Evolutionary conservation across 1,140 invertebrate genomes (phyloP).

Genomic region (Pissodes strobi): DNA sequence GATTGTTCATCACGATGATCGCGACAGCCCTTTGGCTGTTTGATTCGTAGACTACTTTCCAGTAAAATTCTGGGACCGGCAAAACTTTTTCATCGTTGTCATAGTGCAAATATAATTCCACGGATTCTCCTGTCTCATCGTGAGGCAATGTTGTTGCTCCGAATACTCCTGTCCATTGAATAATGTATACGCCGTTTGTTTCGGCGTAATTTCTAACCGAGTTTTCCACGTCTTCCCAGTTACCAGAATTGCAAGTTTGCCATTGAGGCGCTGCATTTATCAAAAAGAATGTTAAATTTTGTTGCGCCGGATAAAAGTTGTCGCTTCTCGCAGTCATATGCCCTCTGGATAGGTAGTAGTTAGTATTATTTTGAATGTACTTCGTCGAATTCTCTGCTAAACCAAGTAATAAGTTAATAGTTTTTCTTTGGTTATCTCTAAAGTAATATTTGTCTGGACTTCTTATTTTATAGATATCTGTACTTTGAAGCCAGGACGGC

Average conservation of each 20-base stretch:
- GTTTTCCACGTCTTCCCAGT: constrained; percentile 60
- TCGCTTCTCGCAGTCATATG: constrained; percentile 70
- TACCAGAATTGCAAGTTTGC: constrained; percentile 62
- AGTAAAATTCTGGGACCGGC: constrained; percentile 63
- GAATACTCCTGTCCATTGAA: constrained; percentile 63
- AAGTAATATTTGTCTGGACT: constrained; percentile 45
- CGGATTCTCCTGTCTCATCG: constrained; percentile 50
- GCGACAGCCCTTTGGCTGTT: constrained; percentile 59
- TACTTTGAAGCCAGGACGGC: constrained; percentile 42
- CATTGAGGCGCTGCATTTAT: constrained; percentile 65
- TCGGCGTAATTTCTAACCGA: constrained; percentile 54
- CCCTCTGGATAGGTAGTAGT: constrained; percentile 64
- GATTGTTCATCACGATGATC: constrained; percentile 68
- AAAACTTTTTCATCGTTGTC: constrained; percentile 54
- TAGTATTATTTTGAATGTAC: constrained; percentile 59
- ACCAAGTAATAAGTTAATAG: constrained; percentile 47
- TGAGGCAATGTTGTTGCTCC: constrained; percentile 60
- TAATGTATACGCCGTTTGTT: constrained; percentile 47
- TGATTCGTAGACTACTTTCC: constrained; percentile 65
- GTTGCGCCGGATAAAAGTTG: constrained; percentile 64
- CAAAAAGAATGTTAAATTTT: constrained; percentile 59
- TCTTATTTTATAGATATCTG: constrained; percentile 44
- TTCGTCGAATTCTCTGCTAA: constrained; percentile 42
- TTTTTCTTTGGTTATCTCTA: constrained; percentile 42
- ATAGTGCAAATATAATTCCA: constrained; percentile 57